Evolutionary conservation across 2,888 invertebrate genomes (phyloP).

Genomic region (Hedychridium roseum): DNA sequence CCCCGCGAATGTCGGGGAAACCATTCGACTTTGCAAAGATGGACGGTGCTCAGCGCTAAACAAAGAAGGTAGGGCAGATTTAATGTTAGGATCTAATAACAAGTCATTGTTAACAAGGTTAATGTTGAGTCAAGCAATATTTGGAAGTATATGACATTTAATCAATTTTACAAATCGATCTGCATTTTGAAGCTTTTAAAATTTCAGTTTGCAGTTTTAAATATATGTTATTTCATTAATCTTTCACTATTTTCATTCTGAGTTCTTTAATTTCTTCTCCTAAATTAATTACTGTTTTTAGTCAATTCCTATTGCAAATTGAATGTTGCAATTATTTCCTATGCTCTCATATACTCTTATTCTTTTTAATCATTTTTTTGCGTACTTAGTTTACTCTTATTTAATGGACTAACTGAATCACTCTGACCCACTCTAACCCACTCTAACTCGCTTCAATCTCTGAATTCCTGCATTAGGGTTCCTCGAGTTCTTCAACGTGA

Average conservation of each 20-base stretch:
- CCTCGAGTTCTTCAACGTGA: slow-evolving; percentile 92
- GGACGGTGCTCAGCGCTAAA: slow-evolving; percentile 71
- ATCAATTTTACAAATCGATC: not conserved
- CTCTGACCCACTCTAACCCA: too few relatives aligned
- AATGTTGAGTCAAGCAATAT: too few relatives aligned
- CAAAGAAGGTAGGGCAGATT: slow-evolving; percentile 61
- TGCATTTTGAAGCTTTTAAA: not conserved
- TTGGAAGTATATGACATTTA: too few relatives aligned
- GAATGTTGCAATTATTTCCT: too few relatives aligned
- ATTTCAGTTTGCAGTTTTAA: not conserved
- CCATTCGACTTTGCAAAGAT: slow-evolving; percentile 82
- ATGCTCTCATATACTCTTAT: not conserved
- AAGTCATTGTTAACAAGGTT: not conserved
- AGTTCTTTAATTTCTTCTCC: too few relatives aligned
- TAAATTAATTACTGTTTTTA: too few relatives aligned
- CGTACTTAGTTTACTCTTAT: too few relatives aligned
- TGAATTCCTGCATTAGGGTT: slow-evolving; percentile 83
- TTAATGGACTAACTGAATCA: too few relatives aligned
- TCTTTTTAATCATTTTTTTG: too few relatives aligned
- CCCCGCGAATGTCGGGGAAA: slow-evolving; percentile 65
- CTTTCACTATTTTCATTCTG: not conserved
- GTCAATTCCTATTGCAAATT: too few relatives aligned
- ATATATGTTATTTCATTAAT: not conserved
- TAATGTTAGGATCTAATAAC: not conserved
- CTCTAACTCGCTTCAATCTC: too few relatives aligned